phyloP scores from a whole-genome alignment of 2,888 invertebrate species.

The Lycophotia porphyrea region DNA sequence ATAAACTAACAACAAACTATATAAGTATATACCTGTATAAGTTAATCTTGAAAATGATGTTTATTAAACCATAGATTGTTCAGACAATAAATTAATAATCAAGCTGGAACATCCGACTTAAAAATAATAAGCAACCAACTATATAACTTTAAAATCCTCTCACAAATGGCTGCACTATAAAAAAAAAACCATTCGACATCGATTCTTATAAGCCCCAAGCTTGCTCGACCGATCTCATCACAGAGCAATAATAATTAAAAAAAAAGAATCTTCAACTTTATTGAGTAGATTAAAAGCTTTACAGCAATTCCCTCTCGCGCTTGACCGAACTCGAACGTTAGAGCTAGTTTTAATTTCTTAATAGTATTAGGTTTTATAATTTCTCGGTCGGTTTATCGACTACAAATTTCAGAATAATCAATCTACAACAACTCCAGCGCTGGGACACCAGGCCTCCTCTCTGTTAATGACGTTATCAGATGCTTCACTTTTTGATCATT shows the following conservation, averaged over 20 bases:
- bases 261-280: conserved; percentile 74
- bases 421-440: not conserved
- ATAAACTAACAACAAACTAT: no score
- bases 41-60: not conserved
- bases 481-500: not conserved
- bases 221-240: conserved; percentile 38
- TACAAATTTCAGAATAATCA: not conserved
- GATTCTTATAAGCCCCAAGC: conserved; percentile 52
- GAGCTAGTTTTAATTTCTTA: conserved; percentile 55
- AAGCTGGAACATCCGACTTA: not conserved
- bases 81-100: not conserved
- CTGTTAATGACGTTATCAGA: not conserved
- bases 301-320: conserved; percentile 42
- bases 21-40: no score
- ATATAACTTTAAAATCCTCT: conserved; percentile 27
- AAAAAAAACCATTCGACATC: conserved; percentile 65
- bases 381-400: conserved; percentile 4
- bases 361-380: conserved; percentile 36
- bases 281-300: conserved; percentile 78
- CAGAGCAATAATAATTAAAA: conserved; percentile 74
- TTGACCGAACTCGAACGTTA: conserved; percentile 58
- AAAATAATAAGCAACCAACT: not conserved
- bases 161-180: conserved; percentile 59
- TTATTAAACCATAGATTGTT: not conserved
- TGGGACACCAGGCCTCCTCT: not conserved